A percentile compares a stretch with the other conserved stretches of the same genome.
phyloP scores from a whole-genome alignment of 1,140 invertebrate species.

The Lepidostoma basale region DNA sequence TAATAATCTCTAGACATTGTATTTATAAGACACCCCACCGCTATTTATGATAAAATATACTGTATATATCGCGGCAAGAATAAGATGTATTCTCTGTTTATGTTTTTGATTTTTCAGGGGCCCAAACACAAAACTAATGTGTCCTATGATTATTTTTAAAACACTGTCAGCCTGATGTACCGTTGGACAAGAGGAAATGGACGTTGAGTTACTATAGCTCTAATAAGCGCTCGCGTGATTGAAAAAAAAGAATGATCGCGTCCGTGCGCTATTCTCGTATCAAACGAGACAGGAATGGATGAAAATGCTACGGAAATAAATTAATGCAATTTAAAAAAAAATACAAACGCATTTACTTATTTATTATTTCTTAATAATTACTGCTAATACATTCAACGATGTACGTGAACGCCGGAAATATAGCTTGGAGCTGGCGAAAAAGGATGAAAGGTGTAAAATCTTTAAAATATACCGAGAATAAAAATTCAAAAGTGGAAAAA shows the following conservation, averaged over 20 bases:
- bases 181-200: background rate
- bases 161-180: constrained; percentile 21
- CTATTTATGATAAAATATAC: too few relatives aligned
- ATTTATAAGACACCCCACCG: too few relatives aligned
- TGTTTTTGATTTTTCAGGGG: background rate
- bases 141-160: constrained; percentile 25
- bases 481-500: too few relatives aligned
- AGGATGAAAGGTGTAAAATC: too few relatives aligned
- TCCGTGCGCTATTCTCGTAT: too few relatives aligned
- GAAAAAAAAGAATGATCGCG: background rate
- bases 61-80: too few relatives aligned
- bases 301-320: too few relatives aligned
- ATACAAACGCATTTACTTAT: background rate
- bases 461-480: too few relatives aligned
- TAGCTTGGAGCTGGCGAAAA: background rate
- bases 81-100: constrained; percentile 17
- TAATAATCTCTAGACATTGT: too few relatives aligned
- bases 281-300: too few relatives aligned
- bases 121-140: constrained; percentile 3
- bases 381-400: background rate
- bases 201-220: constrained; percentile 22
- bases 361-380: background rate
- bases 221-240: background rate
- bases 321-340: too few relatives aligned
- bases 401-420: background rate